These are phyloP conservation scores for Thinocorus orbignyianus DNA, from an alignment of 2,113 vertebrate species.

Conservation along the genomic window DNA sequence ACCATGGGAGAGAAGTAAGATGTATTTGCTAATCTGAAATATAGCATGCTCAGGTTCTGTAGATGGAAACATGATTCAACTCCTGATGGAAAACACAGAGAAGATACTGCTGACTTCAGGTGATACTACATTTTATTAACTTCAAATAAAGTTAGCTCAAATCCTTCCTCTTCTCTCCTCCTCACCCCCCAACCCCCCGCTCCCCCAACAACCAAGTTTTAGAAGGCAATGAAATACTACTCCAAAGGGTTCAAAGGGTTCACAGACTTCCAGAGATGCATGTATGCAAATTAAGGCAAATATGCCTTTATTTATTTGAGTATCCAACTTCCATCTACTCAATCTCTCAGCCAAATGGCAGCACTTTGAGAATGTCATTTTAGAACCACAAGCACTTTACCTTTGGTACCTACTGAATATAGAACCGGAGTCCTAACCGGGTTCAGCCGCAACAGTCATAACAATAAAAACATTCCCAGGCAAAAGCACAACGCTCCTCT, in stretches of 20 bases:
- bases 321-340: not conserved
- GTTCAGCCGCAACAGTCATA: not conserved
- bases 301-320: not conserved
- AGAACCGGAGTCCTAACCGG: not conserved
- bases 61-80: not conserved
- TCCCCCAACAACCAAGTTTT: rapidly evolving
- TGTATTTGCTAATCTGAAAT: not conserved
- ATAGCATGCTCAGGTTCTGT: not conserved
- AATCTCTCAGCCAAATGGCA: not conserved
- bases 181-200: no score
- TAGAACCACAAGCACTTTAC: not conserved
- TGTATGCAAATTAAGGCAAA: not conserved
- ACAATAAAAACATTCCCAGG: not conserved
- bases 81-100: not conserved
- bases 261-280: not conserved
- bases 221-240: not conserved
- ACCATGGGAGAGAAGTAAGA: not conserved
- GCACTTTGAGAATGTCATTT: not conserved
- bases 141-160: not conserved
- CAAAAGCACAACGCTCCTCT: not conserved
- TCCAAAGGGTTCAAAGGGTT: not conserved
- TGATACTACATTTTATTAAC: not conserved
- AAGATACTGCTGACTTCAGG: not conserved
- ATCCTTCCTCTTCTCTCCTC: not conserved
- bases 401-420: not conserved